Evolutionary conservation across 2,888 invertebrate species (phyloP), one percentile per base, ranked within the genome.

Genomic region (Julus scandinavius): DNA sequence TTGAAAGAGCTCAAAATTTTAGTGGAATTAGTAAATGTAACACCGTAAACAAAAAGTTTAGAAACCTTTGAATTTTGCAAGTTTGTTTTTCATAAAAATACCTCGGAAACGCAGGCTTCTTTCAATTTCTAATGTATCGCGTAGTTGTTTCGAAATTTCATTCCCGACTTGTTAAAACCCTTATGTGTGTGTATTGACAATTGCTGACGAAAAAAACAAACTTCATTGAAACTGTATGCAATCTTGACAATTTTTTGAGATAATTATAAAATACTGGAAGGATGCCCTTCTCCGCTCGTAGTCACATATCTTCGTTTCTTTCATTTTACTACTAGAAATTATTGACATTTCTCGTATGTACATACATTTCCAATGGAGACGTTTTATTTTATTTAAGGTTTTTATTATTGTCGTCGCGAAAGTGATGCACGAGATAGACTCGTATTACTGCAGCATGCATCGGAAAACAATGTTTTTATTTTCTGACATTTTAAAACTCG

Each of bases 341-440:
- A 45, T 0, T 45, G 45, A 5, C 45, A 45, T 63, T n/a, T 29
- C 29, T 29, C 72, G 72, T 29, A 11, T 72, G 72, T 72, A 72
- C 72, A 72, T 72, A 72, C 72, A 72, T 72, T 72, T 72, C 72
- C 72, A 72, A 29, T 29, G 7, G 72, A 72, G 72, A 29, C 29
- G 29, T 72, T 72, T 72, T 72, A 72, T 72, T 72, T 72, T 72
- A 72, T 72, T 72, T 72, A 72, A 72, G 9, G 2, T 72, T 72
- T 72, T 72, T 72, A 72, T 63, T 20, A 20, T 72, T 72, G 72
- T 13, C 63, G 20, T 63, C 17, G 63, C 20, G 15, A n/a, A 63
- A 6, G n/a, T 20, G 29, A 72, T 72, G 29, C 29, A 29, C 29
- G 72, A 72, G 72, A 72, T 72, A 20, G 20, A 29, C 29, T 72